phyloP scores from a whole-genome alignment of 2,113 vertebrate genomes.

The Mustela lutreola region DNA sequence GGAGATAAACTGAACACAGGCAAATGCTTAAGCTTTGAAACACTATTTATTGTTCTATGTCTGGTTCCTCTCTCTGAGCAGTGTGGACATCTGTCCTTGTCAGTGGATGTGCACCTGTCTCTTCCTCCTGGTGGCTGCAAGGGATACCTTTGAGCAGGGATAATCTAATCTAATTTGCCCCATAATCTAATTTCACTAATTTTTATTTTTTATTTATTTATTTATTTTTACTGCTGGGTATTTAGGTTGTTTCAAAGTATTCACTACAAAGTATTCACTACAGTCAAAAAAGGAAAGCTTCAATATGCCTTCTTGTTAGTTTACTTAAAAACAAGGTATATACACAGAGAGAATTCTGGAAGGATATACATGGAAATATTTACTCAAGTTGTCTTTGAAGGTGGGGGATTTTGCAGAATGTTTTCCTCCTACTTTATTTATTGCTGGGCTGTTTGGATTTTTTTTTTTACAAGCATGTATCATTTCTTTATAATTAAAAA shows the following conservation, averaged over 20 bases:
- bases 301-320: background rate
- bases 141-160: background rate
- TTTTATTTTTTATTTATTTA: background rate
- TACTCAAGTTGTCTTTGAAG: conserved; percentile 18
- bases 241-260: background rate
- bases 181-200: background rate
- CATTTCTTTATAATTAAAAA: conserved; percentile 52
- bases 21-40: background rate
- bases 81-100: background rate
- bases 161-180: no score
- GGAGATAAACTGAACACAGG: background rate
- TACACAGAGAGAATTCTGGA: conserved; percentile 7
- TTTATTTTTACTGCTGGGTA: background rate
- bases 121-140: background rate
- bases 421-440: conserved; percentile 8
- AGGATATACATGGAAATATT: conserved; percentile 30
- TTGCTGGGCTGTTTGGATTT: background rate
- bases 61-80: background rate
- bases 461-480: background rate
- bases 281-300: background rate
- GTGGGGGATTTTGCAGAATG: background rate
- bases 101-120: no score
- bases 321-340: background rate
- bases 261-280: background rate
- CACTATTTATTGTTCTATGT: background rate